These are phyloP conservation scores for Rhorus exstirpatorius DNA, from an alignment of 2,888 invertebrate genomes.

Conservation along the genomic window DNA sequence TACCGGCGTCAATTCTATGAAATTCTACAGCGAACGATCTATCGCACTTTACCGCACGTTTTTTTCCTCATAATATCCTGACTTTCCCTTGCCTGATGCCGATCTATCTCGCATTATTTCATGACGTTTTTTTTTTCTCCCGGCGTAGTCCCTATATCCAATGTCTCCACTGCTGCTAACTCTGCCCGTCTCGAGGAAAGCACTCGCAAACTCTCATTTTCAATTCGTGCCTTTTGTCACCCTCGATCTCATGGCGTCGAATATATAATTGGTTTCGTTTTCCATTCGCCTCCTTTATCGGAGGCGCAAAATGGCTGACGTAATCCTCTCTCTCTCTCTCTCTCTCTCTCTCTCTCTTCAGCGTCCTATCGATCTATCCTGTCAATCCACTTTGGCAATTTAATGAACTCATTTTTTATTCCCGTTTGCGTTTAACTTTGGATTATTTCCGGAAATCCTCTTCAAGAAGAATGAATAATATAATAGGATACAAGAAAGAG, in stretches of 20 bases:
- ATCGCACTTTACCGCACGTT: constrained; percentile 6
- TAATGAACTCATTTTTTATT: not conserved
- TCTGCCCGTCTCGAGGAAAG: constrained; percentile 4
- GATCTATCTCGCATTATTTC: too few species aligned
- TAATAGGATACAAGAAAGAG: too few species aligned
- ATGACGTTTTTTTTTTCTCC: constrained; percentile 13
- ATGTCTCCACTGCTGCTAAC: not conserved
- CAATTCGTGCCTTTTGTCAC: constrained; percentile 25
- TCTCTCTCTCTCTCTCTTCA: not conserved
- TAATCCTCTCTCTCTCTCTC: constrained; percentile 11
- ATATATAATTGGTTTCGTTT: constrained; percentile 66
- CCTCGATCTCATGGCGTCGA: constrained; percentile 19
- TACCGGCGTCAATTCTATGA: not conserved
- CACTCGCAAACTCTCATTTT: constrained; percentile 36
- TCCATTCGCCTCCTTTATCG: constrained; percentile 44
- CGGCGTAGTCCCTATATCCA: not conserved
- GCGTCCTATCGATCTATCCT: constrained; percentile 44
- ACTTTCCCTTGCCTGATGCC: constrained; percentile 3
- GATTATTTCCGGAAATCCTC: too few species aligned
- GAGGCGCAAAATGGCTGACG: constrained; percentile 23
- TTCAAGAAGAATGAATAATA: too few species aligned
- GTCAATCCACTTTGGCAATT: constrained; percentile 1
- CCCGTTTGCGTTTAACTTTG: not conserved
- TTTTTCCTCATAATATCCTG: constrained; percentile 5
- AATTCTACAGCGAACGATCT: constrained; percentile 9